Conservation (phyloP, 2,888 invertebrate genomes). For the Tromatobia lineatoria region DNA sequence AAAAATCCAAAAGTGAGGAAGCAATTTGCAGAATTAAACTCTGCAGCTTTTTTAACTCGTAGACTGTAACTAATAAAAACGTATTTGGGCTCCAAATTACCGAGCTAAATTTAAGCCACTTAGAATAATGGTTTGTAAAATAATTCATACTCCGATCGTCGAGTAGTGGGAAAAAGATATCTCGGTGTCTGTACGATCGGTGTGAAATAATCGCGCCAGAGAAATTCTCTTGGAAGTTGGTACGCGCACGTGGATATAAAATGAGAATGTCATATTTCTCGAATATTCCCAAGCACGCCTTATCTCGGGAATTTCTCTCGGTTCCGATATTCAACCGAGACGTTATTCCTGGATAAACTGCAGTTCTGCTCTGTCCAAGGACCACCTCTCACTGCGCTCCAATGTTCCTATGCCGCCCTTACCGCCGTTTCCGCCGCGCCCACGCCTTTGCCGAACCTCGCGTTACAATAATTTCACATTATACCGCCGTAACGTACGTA, state of each 20-base stretch:
- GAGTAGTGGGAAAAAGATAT: conserved; percentile 13
- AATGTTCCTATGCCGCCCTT: conserved; percentile 13
- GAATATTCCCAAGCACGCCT: conserved; percentile 61
- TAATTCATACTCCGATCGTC: conserved; percentile 42
- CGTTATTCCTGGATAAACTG: conserved; percentile 66
- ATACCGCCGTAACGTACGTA: conserved; percentile 64
- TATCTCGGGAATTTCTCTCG: conserved; percentile 66
- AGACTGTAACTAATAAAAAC: neutral
- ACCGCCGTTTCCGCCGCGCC: neutral
- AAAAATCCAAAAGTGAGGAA: too few relatives aligned
- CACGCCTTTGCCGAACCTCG: conserved; percentile 12
- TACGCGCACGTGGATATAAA: conserved; percentile 45
- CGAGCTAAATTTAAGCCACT: neutral
- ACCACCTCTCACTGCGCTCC: conserved; percentile 18
- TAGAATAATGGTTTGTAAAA: conserved; percentile 38
- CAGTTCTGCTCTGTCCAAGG: conserved; percentile 46
- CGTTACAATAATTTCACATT: conserved; percentile 66
- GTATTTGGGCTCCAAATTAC: neutral
- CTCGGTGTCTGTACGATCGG: conserved; percentile 32
- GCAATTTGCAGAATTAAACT: too few relatives aligned
- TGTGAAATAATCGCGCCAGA: conserved; percentile 43
- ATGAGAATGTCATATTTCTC: conserved; percentile 66
- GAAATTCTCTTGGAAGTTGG: conserved; percentile 45
- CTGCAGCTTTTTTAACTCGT: too few relatives aligned
- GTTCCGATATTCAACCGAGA: conserved; percentile 64